Base-by-base conservation (phyloP, 1,140 invertebrate species). In the Trichogramma pretiosum region DNA sequence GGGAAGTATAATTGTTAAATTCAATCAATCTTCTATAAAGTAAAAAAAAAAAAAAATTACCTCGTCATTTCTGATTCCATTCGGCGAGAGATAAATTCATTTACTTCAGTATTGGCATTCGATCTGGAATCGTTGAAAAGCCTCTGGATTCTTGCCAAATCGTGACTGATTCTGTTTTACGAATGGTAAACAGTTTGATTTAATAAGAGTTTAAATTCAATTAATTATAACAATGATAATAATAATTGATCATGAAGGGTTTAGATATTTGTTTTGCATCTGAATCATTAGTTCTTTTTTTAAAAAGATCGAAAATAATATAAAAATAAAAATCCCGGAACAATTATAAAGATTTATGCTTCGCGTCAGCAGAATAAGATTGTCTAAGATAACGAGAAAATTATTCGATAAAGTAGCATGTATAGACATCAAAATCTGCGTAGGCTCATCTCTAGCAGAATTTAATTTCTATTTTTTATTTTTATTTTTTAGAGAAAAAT, bases 101-200 rank as follows among this genome's bases (percentile, higher is more conserved):
- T 66, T 22, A 80, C 60, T 44, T 81, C 77, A 13, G 68, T 70
- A 26, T 59, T 68, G 36, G 70, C 70, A 13, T 62, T 71, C 16
- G 52, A 55, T 60, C 77, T 73, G 13, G 76, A 73, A 53, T 89
- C 85, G 17, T 79, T 70, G 51, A 87, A 81, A 1, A 78, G 64
- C 21, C 80, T 73, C 64, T 93, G 87, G 37, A 89, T 76, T 48
- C 84, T 79, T 32, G 77, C 79, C 45, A 95, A 69, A 52, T 92
- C 86, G 56, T 82, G 79, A 62, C 78, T 63, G 23, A 56, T 52
- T 41, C 65, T 67, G 16, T 30, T 7, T 30, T 52, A 51, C 42
- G 16, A 26, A 50, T 47, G 36, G 38, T n/a, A 23, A 34, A 23
- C 16, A 36, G 13, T 13, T 10, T 39, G 33, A 44, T 28, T 44